Evolutionary conservation across 2,113 vertebrate species (phyloP), one percentile per base, ranked within the genome.

Genomic region (Brachypteracias leptosomus): DNA sequence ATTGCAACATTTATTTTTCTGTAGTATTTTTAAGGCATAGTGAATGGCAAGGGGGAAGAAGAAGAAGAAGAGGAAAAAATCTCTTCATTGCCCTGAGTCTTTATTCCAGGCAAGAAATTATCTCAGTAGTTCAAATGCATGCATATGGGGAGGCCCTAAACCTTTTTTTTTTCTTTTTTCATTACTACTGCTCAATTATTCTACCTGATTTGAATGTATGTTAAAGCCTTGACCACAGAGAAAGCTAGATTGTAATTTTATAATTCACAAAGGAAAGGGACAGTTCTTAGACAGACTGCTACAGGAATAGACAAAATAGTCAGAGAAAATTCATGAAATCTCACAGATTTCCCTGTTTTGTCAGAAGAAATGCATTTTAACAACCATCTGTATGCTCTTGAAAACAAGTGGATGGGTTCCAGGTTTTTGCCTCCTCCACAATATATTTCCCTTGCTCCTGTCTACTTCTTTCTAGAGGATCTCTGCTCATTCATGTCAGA

Each of bases 81-180:
- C 13, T 33, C 1, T 42, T 81, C 46, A 52, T 6, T 2, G 10
- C 8, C 11, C 13, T 62, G 24, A 47, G 3, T 5, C 11, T 52
- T 20, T 28, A 54, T 46, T 4, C 0, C 52, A n/a, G 4, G 2
- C 63, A 82, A 61, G 20, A 62, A 42, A 42, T 55, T 89, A 13
- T 42, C 19, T 57, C 26, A 62, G 38, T 2, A 67, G 4, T 70
- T 66, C 36, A 65, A 73, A 66, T 33, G 6, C 4, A 13, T 55
- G 6, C 4, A 49, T 58, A 10, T 35, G 4, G 21, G 3, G 2
- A 75, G 5, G 14, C 4, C 2, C 52, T 54, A 66, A 47, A 9
- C 3, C 8, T 31, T 5, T 42, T 40, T 24, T 38, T 24, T 20
- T 2, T 0, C 1, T 49, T 46, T 47, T 67, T 35, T 61, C 14